Conservation (phyloP, 2,797 vertebrate species). For the Steatocranus sp. region DNA sequence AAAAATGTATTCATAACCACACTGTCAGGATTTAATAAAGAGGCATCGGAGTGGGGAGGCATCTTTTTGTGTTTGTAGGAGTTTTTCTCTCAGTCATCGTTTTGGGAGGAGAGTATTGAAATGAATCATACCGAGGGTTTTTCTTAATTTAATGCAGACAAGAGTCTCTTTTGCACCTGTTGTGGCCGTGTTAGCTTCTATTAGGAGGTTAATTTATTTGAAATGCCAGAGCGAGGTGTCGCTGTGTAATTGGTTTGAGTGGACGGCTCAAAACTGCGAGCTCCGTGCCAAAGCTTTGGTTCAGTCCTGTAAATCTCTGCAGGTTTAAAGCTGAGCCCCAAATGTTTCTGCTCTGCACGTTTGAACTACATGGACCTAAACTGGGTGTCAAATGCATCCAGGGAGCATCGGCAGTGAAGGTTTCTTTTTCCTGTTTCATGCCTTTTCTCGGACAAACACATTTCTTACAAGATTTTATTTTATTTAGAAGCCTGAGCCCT, state of each 20-base stretch:
- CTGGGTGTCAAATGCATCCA: not conserved
- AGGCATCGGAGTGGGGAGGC: accelerated
- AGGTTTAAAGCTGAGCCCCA: not conserved
- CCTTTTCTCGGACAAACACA: not conserved
- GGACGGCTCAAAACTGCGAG: not conserved
- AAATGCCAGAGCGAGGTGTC: not conserved
- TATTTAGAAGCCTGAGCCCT: not conserved
- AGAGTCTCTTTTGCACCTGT: not conserved
- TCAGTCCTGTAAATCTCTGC: not conserved
- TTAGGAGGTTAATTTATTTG: not conserved
- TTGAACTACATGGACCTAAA: accelerated
- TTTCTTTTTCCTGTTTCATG: not conserved
- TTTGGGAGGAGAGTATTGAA: not conserved
- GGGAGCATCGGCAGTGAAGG: not conserved
- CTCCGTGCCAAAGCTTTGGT: not conserved
- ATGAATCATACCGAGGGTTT: accelerated
- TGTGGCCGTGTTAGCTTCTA: not conserved
- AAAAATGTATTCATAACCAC: not conserved
- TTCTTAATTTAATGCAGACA: not conserved
- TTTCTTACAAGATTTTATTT: not conserved
- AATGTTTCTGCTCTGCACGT: not conserved
- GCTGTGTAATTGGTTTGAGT: too few relatives aligned
- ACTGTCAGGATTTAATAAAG: not conserved
- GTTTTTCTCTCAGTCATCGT: not conserved
- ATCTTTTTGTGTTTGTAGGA: not conserved